Percentiles rank a stretch among this genome's conserved stretches.
Conservation (phyloP, 2,888 invertebrate species). For the Gortyna flavago region DNA sequence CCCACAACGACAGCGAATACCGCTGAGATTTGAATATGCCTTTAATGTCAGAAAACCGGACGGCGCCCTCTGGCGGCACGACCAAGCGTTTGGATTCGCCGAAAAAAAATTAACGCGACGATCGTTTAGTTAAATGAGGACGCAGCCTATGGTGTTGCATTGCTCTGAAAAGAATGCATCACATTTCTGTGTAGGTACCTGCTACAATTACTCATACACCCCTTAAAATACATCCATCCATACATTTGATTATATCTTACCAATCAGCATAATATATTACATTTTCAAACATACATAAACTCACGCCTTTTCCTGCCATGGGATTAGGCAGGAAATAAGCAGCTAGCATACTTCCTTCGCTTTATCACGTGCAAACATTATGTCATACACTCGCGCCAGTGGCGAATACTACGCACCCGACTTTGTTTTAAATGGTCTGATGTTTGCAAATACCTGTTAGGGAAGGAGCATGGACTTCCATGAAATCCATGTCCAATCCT, state of each 20-base stretch:
- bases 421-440: neutral
- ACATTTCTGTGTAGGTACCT: neutral
- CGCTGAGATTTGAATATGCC: too few species aligned
- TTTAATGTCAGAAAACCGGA: neutral
- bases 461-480: neutral
- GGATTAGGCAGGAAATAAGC: constrained; percentile 6
- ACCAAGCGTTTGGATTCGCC: neutral
- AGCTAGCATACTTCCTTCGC: constrained; percentile 1
- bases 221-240: constrained; percentile 12
- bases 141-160: neutral
- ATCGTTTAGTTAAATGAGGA: neutral
- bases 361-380: constrained; percentile 2
- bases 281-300: constrained; percentile 9
- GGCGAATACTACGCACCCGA: too few species aligned
- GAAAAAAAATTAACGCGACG: neutral
- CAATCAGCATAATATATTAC: constrained; percentile 29
- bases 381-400: neutral
- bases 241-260: constrained; percentile 37
- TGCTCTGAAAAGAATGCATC: neutral
- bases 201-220: neutral
- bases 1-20: too few species aligned
- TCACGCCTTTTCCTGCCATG: neutral
- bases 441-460: constrained; percentile 4
- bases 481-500: constrained; percentile 4
- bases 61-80: neutral